Base-by-base conservation (phyloP, 2,113 vertebrate species). In the Xiphophorus couchianus region DNA sequence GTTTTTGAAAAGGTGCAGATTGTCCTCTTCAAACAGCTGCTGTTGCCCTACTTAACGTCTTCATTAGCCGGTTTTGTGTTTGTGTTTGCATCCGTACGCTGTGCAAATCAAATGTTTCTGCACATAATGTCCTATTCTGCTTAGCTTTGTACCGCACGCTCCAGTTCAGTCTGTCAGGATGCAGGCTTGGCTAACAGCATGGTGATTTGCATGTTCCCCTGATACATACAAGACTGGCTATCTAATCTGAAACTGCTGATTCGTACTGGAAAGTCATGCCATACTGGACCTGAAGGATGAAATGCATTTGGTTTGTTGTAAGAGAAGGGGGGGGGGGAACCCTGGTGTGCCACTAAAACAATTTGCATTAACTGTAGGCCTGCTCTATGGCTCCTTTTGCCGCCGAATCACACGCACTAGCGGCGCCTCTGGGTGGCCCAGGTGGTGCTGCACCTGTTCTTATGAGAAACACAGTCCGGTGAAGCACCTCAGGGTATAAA, bases 361-460 rank as follows among this genome's bases (percentile, higher is more conserved):
- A 87, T 90, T 90, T 90, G 91, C 90, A 91, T 89, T 63, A 87
- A 85, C 73, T 61, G 78, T 76, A 73, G 72, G 81, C 70, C 72
- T 82, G 69, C 73, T 73, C 68, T 60, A 33, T 72, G 73, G 48
- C 81, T 88, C 73, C 70, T 72, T 84, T 70, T 3, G 69, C 80
- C 81, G 75, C 54, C 63, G 30, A 76, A 77, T 78, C 74, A 61
- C 81, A 83, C 73, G 80, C 86, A 75, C 83, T 81, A 71, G 81
- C 19, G 62, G 67, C 74, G 92, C 92, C 91, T 87, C 83, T 89
- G 90, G 91, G 88, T 91, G 86, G 89, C 90, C 92, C 92, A 93
- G 92, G 92, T 93, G 92, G 91, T 90, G 83, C 92, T 90, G 90
- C 92, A 93, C 91, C 92, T 92, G 92, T 91, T 93, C 82, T 81